Conservation (phyloP, 2,113 vertebrate genomes). For the Asarcornis scutulata region DNA sequence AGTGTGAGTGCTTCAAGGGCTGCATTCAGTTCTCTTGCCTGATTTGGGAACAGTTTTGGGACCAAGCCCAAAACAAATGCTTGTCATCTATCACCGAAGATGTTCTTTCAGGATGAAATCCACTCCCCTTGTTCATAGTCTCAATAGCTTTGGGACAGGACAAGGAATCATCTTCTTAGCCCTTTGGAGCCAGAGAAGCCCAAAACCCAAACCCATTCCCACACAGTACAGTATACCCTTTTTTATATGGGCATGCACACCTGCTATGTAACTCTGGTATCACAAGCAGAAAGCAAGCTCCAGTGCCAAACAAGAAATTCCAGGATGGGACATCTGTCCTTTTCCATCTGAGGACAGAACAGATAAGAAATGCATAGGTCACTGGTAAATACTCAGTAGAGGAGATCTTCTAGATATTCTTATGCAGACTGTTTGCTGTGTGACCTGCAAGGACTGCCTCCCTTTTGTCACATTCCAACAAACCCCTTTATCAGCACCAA, state of each 20-base stretch:
- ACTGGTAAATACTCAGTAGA: not conserved
- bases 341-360: not conserved
- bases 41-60: accelerated
- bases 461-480: not conserved
- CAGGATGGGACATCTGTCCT: not conserved
- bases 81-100: not conserved
- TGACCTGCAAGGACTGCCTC: not conserved
- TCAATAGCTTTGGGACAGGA: not conserved
- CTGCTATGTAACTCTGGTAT: not conserved
- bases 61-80: not conserved
- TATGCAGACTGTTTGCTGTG: not conserved
- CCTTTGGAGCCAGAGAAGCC: not conserved
- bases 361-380: not conserved
- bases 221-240: accelerated
- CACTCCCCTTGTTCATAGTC: not conserved
- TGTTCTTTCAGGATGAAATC: not conserved
- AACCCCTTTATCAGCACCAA: not conserved
- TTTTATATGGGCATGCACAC: accelerated
- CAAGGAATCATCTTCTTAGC: not conserved
- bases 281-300: not conserved
- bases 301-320: not conserved
- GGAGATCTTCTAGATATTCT: not conserved
- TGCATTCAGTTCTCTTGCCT: accelerated
- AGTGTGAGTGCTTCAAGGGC: accelerated
- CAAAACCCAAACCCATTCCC: not conserved